A percentile compares a stretch with the other conserved stretches of the same genome.
phyloP scores from a whole-genome alignment of 2,113 vertebrate genomes.

The Pituophis catenifer region DNA sequence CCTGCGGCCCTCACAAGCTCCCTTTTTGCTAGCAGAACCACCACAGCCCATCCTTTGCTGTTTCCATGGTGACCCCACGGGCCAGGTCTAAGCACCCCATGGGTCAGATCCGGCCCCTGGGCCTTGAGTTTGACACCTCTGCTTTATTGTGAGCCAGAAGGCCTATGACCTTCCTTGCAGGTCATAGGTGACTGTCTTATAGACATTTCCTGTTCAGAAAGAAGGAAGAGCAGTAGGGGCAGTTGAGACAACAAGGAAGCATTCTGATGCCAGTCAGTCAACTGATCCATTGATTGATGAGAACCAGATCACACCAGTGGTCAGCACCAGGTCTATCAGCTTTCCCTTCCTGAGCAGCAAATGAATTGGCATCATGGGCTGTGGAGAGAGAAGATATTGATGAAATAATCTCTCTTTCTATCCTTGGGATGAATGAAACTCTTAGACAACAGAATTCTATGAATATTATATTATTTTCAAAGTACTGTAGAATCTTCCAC shows the following conservation, averaged over 20 bases:
- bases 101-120: too few relatives aligned
- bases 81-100: too few relatives aligned
- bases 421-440: not conserved
- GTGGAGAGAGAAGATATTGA: not conserved
- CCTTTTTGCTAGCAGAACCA: too few relatives aligned
- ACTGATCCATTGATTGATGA: not conserved
- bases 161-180: not conserved
- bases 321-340: not conserved
- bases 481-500: not conserved
- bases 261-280: not conserved
- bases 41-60: too few relatives aligned
- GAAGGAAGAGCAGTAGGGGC: too few relatives aligned
- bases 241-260: not conserved
- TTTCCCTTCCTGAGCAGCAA: not conserved
- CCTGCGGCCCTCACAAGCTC: too few relatives aligned
- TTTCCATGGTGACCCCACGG: too few relatives aligned
- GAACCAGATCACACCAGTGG: not conserved
- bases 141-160: not conserved
- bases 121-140: too few relatives aligned
- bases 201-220: not conserved
- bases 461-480: not conserved
- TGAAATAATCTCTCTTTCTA: not conserved
- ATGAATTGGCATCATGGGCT: not conserved
- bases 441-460: not conserved
- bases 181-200: not conserved